These are phyloP conservation scores for Suricata suricatta DNA, from an alignment of 2,113 vertebrate species.

Conservation along the genomic window DNA sequence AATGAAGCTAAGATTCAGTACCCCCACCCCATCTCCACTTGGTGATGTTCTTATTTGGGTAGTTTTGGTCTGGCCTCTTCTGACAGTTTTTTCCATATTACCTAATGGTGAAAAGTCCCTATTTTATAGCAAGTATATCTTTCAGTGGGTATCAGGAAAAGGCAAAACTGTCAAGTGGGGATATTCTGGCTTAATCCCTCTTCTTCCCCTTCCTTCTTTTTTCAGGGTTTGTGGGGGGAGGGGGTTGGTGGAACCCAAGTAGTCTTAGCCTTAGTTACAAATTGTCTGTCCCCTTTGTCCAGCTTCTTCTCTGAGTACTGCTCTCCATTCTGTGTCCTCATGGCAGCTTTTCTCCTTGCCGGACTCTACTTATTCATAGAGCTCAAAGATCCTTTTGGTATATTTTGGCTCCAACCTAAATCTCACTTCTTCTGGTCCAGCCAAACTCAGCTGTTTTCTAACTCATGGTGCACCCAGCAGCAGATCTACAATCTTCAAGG, in stretches of 20 bases:
- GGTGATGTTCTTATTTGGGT: background rate
- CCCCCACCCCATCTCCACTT: background rate
- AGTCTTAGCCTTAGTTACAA: background rate
- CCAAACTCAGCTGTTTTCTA: background rate
- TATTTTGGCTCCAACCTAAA: background rate
- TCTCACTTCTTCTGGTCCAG: background rate
- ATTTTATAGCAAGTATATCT: background rate
- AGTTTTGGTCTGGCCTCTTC: background rate
- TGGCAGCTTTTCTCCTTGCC: background rate
- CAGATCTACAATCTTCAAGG: background rate
- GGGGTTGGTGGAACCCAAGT: background rate
- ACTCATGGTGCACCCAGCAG: background rate
- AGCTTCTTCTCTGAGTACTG: background rate
- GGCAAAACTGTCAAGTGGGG: background rate
- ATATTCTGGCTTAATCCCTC: background rate
- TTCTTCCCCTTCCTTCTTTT: background rate
- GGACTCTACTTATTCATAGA: background rate
- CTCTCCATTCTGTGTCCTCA: background rate
- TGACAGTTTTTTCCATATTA: background rate
- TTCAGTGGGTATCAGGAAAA: background rate
- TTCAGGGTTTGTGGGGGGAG: background rate
- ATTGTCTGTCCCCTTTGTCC: background rate
- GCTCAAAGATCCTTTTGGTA: background rate
- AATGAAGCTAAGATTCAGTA: background rate
- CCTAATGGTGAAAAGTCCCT: background rate